Evolutionary conservation across 2,888 invertebrate species (phyloP).

Genomic region (Hecatera dysodea): DNA sequence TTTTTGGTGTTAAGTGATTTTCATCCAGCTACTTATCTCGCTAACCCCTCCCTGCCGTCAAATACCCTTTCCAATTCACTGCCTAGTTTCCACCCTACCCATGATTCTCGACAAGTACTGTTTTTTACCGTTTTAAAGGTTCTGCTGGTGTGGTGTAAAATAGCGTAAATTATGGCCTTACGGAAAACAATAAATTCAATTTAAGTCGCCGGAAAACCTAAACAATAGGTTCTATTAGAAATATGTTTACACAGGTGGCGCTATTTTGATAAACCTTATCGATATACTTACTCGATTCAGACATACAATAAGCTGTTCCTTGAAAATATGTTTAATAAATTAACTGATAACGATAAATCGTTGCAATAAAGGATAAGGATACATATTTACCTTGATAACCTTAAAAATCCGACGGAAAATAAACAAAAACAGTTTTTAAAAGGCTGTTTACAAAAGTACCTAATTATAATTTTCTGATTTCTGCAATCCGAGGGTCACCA

Average conservation of each 20-base stretch:
- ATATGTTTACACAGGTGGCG: slow-evolving; percentile 29
- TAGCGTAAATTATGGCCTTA: too few relatives aligned
- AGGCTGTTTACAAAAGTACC: slow-evolving; percentile 22
- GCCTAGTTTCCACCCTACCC: too few relatives aligned
- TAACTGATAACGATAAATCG: slow-evolving; percentile 23
- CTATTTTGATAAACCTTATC: slow-evolving; percentile 41
- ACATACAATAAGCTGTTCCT: slow-evolving; percentile 33
- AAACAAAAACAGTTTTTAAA: slow-evolving; percentile 25
- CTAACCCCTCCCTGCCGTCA: too few relatives aligned
- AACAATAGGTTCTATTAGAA: slow-evolving; percentile 1
- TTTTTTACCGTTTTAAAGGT: too few relatives aligned
- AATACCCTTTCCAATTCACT: too few relatives aligned
- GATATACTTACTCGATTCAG: slow-evolving; percentile 12
- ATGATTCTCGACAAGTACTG: too few relatives aligned
- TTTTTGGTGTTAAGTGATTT: too few relatives aligned
- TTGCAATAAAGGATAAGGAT: slow-evolving; percentile 23
- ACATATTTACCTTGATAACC: slow-evolving; percentile 14
- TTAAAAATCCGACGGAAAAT: slow-evolving; percentile 14
- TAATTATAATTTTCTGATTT: slow-evolving; percentile 45
- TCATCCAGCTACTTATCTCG: too few relatives aligned
- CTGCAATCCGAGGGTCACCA: slow-evolving; percentile 33
- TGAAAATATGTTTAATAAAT: too few relatives aligned
- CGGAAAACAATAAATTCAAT: too few relatives aligned
- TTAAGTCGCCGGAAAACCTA: too few relatives aligned
- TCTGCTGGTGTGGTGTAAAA: too few relatives aligned